phyloP scores from a whole-genome alignment of 2,113 vertebrate species.

The Sinocyclocheilus rhinocerous region DNA sequence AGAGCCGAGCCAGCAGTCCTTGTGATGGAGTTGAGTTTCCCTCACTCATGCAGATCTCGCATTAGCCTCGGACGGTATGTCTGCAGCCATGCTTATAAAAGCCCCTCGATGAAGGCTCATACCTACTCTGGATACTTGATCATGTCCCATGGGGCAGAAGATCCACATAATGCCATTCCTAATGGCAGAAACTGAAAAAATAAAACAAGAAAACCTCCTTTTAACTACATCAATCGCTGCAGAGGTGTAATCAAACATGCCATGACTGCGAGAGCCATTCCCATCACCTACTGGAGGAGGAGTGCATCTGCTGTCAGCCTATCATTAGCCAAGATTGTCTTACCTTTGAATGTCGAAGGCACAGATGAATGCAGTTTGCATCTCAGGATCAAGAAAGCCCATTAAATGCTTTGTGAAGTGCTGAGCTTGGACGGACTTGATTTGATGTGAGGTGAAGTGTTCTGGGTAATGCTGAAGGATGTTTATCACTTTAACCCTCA shows the following conservation, averaged over 20 bases:
- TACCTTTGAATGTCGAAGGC: constrained; percentile 55
- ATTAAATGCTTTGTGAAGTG: constrained; percentile 24
- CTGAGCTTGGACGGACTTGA: constrained; percentile 15
- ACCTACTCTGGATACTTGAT: no score
- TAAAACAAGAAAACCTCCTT: constrained; percentile 41
- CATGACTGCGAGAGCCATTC: constrained; percentile 47
- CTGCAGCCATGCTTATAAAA: no score
- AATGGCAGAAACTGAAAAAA: background rate
- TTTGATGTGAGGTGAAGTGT: constrained; percentile 37
- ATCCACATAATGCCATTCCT: no score
- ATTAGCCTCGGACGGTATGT: no score
- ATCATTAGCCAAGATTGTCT: constrained; percentile 51
- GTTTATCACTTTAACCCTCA: constrained; percentile 24
- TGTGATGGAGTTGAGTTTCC: no score
- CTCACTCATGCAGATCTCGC: no score
- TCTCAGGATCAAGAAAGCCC: constrained; percentile 40
- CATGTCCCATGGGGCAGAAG: no score
- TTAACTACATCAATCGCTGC: constrained; percentile 55
- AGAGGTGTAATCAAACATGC: constrained; percentile 42
- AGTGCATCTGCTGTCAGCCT: constrained; percentile 47
- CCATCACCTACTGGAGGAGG: constrained; percentile 48
- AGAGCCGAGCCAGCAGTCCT: no score
- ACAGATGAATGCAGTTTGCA: constrained; percentile 42
- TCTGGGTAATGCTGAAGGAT: constrained; percentile 35
- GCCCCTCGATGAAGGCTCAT: no score